Conservation (phyloP, 1,140 invertebrate species). For the Archegozetes longisetosus region DNA sequence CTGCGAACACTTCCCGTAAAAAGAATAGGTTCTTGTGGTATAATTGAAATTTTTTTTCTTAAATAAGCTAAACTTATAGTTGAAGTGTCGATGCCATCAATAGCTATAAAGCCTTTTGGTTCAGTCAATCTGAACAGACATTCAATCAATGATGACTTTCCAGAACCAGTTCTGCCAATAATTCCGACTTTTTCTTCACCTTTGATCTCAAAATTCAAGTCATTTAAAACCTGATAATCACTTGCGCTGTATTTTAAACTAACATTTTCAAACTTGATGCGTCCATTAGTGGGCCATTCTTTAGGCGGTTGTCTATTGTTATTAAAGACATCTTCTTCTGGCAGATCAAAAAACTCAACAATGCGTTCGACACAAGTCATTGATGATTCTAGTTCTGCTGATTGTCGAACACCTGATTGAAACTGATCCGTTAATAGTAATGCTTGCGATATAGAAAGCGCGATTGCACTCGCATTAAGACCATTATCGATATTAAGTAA, state of each 20-base stretch:
- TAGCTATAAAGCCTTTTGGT: conserved; percentile 23
- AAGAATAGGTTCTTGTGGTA: conserved; percentile 50
- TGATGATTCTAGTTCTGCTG: conserved; percentile 60
- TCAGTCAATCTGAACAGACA: conserved; percentile 32
- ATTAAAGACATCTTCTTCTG: not conserved
- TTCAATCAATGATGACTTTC: conserved; percentile 29
- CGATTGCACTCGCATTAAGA: conserved; percentile 3
- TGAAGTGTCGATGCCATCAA: conserved; percentile 33
- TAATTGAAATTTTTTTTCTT: conserved; percentile 33
- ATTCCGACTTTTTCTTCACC: conserved; percentile 28
- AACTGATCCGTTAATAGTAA: conserved; percentile 56
- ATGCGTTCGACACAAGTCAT: conserved; percentile 57
- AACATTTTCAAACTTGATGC: conserved; percentile 50
- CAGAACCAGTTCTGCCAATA: conserved; percentile 34
- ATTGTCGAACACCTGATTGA: conserved; percentile 66
- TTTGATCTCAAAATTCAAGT: conserved; percentile 39
- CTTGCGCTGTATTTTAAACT: conserved; percentile 42
- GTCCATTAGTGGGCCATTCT: conserved; percentile 48
- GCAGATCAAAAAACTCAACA: conserved; percentile 41
- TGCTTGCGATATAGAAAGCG: conserved; percentile 37
- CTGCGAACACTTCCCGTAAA: conserved; percentile 64
- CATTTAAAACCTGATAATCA: conserved; percentile 40
- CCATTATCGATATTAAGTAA: conserved; percentile 2
- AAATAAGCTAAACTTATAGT: conserved; percentile 34
- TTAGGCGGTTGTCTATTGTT: not conserved